phyloP scores from a whole-genome alignment of 53 echinoderm and acorn worm genomes.

The Hippasteria phrygiana region DNA sequence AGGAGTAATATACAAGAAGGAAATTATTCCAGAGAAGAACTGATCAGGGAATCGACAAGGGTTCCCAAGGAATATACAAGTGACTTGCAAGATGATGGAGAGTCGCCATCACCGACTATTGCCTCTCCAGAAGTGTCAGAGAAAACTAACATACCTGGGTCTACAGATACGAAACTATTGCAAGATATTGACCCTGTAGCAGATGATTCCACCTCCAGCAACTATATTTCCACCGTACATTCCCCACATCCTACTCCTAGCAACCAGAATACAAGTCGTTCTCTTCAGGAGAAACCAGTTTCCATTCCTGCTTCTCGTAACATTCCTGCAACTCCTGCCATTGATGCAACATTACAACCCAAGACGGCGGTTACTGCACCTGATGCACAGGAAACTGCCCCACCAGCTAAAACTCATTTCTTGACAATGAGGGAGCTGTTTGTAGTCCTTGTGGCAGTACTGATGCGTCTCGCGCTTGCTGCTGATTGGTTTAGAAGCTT shows the following conservation, averaged over 20 bases:
- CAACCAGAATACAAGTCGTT: background rate
- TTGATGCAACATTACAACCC: background rate
- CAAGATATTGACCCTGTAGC: too few species aligned
- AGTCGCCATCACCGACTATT: background rate
- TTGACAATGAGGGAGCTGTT: conserved; percentile 45
- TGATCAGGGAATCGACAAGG: background rate
- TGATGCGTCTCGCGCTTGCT: conserved; percentile 28
- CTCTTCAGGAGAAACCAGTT: background rate
- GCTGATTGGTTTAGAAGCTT: conserved; percentile 24
- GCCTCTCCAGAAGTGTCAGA: background rate
- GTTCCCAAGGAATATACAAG: background rate
- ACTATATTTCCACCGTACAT: conserved; percentile 2
- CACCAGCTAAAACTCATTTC: background rate
- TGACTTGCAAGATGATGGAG: background rate
- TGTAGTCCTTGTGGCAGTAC: conserved; percentile 38
- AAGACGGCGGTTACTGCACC: background rate
- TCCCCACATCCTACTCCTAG: conserved; percentile 5
- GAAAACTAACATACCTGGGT: background rate
- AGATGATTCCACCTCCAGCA: background rate
- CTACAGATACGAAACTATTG: background rate
- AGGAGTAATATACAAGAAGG: background rate
- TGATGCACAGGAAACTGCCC: background rate
- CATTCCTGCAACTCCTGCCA: background rate
- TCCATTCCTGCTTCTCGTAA: conserved; percentile 14
- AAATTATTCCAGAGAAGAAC: background rate